These are phyloP conservation scores for Mnemiopsis leidyi DNA, from an alignment of 37 sponge, comb jelly and placozoan species.

Conservation along the genomic window DNA sequence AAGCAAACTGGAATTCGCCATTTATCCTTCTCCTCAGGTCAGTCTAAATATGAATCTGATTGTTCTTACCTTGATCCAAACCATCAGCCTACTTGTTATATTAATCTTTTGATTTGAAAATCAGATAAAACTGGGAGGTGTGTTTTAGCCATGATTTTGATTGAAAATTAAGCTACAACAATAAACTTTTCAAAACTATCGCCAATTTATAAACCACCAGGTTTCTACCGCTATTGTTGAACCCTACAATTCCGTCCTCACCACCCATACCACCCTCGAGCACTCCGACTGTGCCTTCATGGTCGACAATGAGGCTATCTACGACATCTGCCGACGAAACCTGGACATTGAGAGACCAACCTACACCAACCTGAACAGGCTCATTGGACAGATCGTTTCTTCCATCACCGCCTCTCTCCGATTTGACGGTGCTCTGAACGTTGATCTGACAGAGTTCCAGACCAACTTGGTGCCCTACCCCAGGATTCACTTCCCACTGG, in stretches of 20 bases:
- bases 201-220: background rate
- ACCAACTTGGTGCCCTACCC: slow-evolving; percentile 99
- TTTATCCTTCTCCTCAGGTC: slow-evolving; percentile 95
- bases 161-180: too few relatives aligned
- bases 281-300: slow-evolving; percentile 99
- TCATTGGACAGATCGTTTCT: slow-evolving; percentile 92
- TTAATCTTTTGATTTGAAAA: too few relatives aligned
- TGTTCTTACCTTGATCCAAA: too few relatives aligned
- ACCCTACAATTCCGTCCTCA: slow-evolving; percentile 97
- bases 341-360: slow-evolving; percentile 91
- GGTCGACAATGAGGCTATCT: slow-evolving; percentile 98
- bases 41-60: too few relatives aligned
- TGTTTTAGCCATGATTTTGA: too few relatives aligned
- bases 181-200: too few relatives aligned
- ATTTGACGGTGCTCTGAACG: slow-evolving; percentile 95
- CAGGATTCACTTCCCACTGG: slow-evolving; percentile 96
- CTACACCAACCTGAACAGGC: slow-evolving; percentile 93
- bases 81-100: too few relatives aligned
- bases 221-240: slow-evolving; percentile 94
- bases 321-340: slow-evolving; percentile 93
- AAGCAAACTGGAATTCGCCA: slow-evolving; percentile 91
- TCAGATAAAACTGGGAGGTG: too few relatives aligned
- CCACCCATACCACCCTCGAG: slow-evolving; percentile 96
- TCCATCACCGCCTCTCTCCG: slow-evolving; percentile 89
- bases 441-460: slow-evolving; percentile 94